These are phyloP conservation scores for Elgaria multicarinata DNA, from an alignment of 2,113 vertebrate species.

Conservation along the genomic window DNA sequence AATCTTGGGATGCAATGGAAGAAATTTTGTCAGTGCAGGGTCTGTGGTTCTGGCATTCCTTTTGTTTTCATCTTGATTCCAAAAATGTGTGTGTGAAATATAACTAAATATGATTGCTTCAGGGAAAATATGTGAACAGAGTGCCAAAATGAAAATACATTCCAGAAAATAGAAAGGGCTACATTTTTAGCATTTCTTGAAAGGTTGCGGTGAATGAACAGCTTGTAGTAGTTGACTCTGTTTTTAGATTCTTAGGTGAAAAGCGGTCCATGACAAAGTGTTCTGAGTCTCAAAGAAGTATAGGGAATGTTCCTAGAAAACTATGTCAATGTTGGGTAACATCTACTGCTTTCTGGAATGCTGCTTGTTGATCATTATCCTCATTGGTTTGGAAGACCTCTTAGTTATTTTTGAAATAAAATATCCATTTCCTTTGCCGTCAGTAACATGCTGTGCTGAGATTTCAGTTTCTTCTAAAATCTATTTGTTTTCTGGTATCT, in stretches of 20 bases:
- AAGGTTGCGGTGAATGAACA: neutral
- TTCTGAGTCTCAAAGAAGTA: neutral
- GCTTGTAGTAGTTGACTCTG: neutral
- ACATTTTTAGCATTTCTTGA: constrained; percentile 4
- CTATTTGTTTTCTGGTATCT: constrained; percentile 28
- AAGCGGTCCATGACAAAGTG: neutral
- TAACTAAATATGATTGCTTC: constrained; percentile 16
- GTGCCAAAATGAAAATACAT: constrained; percentile 8
- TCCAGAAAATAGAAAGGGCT: neutral
- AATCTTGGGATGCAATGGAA: neutral
- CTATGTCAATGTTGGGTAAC: neutral
- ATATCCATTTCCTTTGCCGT: constrained; percentile 1
- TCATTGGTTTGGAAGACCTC: neutral
- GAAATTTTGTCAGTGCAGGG: constrained; percentile 4
- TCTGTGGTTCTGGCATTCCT: neutral
- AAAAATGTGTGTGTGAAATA: neutral
- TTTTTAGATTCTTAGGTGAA: neutral
- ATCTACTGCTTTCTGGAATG: neutral
- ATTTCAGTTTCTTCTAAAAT: neutral
- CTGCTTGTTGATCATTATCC: neutral
- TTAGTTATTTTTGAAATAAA: constrained; percentile 7
- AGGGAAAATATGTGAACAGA: neutral
- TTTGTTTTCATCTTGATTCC: constrained; percentile 50
- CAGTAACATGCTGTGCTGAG: constrained; percentile 18
- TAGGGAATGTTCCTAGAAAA: neutral